Evolutionary conservation across 2,797 vertebrate species (phyloP).

Genomic region (Meda fulgida): DNA sequence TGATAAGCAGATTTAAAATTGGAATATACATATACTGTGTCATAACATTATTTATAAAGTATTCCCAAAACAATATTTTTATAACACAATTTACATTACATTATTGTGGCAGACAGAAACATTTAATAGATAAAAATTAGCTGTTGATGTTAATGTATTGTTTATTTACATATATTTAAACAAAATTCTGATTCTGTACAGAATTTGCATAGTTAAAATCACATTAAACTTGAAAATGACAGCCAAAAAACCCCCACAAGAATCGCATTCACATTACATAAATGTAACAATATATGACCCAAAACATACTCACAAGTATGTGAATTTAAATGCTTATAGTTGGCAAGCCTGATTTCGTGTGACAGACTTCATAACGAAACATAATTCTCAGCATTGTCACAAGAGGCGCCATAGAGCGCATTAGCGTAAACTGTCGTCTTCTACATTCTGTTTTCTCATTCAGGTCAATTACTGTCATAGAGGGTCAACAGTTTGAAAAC

Average conservation of each 20-base stretch:
- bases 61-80: neutral
- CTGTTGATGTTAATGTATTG: neutral
- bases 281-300: neutral
- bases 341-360: neutral
- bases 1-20: neutral
- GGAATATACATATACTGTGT: neutral
- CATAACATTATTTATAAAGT: neutral
- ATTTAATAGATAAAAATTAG: too few species aligned
- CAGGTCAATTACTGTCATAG: neutral
- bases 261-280: neutral
- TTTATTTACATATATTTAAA: neutral
- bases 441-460: neutral
- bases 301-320: neutral
- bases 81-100: neutral
- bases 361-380: neutral
- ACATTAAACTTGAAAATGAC: neutral
- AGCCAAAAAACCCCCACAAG: accelerated
- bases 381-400: neutral
- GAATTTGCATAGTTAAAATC: neutral
- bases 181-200: neutral
- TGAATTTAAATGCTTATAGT: too few species aligned
- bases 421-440: neutral
- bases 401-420: neutral
- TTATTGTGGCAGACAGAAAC: neutral
- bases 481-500: neutral